Base-by-base conservation (phyloP, 1,140 invertebrate genomes). In the Pectinophora gossypiella region DNA sequence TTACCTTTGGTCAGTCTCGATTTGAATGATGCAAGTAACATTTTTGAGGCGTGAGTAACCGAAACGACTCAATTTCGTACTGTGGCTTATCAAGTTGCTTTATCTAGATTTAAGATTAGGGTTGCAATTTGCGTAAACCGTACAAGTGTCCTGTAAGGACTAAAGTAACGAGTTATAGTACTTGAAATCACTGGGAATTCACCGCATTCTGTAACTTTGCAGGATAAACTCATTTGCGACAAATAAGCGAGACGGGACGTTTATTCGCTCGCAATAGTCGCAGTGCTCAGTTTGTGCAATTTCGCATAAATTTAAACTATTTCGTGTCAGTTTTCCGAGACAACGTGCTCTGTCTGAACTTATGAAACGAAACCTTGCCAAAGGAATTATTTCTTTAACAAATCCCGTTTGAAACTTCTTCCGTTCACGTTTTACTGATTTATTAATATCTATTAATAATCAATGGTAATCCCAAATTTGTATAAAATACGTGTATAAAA, bases 181-280 rank as follows among this genome's bases (percentile, higher is more conserved):
- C 27, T 32, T n/a, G 9, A 32, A 9, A n/a, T n/a, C 27, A n/a
- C n/a, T 32, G 6, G 27, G n/a, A 9, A n/a, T n/a, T 32, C 27
- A n/a, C 27, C 27, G 27, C 27, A 40, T 40, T 40, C 36, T 7
- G 12, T 40, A 40, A 40, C 36, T 16, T 15, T 40, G 36, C 36
- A 40, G 36, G 16, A 40, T 18, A 40, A 40, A 40, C 36, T 40
- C 36, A 15, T 40, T n/a, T 40, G 36, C 16, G 36, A 40, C 36
- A 40, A 40, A 40, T 40, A 40, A 40, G 23, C 36, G 15, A 32
- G 36, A 15, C n/a, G n/a, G 36, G 36, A 40, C 36, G n/a, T 40
- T 40, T 40, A 16, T 40, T 40, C 16, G 16, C 27, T 32, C 27
- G 27, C 27, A 3, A 32, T 32, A 12, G 9, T 32, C 27, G 1